phyloP scores from a whole-genome alignment of 2,113 vertebrate species.

The Urocitellus parryii region DNA sequence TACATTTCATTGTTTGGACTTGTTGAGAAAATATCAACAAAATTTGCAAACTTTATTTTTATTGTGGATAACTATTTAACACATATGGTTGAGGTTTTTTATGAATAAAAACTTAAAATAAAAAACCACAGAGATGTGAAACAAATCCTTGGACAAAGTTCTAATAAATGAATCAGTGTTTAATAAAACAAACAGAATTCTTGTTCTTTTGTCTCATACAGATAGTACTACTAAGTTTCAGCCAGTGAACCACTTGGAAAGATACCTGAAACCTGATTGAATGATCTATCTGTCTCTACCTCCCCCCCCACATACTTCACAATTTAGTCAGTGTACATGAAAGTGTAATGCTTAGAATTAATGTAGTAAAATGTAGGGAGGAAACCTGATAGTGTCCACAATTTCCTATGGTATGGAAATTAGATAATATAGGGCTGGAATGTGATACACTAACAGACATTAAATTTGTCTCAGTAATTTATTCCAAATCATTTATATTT shows the following conservation, averaged over 20 bases:
- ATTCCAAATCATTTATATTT: not conserved
- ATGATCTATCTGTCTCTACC: not conserved
- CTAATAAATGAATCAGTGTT: not conserved
- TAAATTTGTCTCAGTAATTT: not conserved
- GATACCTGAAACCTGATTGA: not conserved
- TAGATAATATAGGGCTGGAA: not conserved
- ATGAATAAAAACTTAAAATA: constrained; percentile 16
- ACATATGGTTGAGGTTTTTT: not conserved
- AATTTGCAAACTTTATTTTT: constrained; percentile 20
- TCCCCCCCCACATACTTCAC: not conserved
- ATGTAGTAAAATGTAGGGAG: not conserved
- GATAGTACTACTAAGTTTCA: not conserved
- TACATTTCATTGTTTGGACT: not conserved
- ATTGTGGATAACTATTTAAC: not conserved
- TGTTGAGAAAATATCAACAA: constrained; percentile 8
- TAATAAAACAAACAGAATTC: not conserved
- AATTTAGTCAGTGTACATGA: not conserved
- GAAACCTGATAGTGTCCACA: not conserved
- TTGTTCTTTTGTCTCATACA: not conserved
- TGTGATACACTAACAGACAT: not conserved
- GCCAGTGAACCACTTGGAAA: not conserved
- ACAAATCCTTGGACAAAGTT: not conserved
- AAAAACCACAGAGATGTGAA: not conserved
- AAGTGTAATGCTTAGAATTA: not conserved
- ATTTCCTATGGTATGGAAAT: not conserved